Percentiles rank a stretch among this genome's conserved stretches.
Evolutionary conservation across 2,888 invertebrate genomes (phyloP).

Genomic region (Sicus ferrugineus): DNA sequence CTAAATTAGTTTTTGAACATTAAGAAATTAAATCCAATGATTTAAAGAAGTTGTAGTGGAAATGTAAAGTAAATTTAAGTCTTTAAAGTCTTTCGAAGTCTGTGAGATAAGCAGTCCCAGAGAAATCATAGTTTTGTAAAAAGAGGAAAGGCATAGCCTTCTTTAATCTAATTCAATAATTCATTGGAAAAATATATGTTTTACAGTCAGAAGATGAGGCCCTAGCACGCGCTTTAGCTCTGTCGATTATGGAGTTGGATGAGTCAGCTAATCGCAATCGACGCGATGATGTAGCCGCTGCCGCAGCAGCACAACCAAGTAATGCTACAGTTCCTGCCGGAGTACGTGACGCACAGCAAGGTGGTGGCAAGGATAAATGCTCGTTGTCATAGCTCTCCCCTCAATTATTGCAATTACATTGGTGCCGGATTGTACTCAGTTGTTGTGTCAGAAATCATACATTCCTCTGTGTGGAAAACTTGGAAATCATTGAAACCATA

Average conservation of each 20-base stretch:
- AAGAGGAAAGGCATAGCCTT: too few relatives aligned
- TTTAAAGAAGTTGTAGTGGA: too few relatives aligned
- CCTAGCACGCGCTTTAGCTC: slow-evolving; percentile 81
- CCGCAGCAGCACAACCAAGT: slow-evolving; percentile 40
- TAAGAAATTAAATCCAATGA: too few relatives aligned
- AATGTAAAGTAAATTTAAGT: too few relatives aligned
- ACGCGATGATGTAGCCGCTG: slow-evolving; percentile 42
- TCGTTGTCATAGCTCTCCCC: slow-evolving; percentile 57
- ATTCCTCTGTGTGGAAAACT: too few relatives aligned
- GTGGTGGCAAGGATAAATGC: slow-evolving; percentile 59
- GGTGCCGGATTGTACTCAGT: neutral
- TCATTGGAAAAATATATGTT: neutral
- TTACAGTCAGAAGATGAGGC: slow-evolving; percentile 88
- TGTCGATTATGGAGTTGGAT: slow-evolving; percentile 71
- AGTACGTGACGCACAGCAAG: slow-evolving; percentile 47
- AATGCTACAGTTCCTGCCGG: slow-evolving; percentile 50
- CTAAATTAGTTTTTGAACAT: too few relatives aligned
- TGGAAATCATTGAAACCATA: too few relatives aligned
- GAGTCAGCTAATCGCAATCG: slow-evolving; percentile 61
- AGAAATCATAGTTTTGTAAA: too few relatives aligned
- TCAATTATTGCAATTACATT: neutral
- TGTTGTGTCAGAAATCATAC: neutral
- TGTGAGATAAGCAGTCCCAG: too few relatives aligned
- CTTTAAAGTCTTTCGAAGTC: too few relatives aligned
- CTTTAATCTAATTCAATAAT: neutral